Evolutionary conservation across 2,888 invertebrate genomes (phyloP).

Genomic region (Agonopterix subpropinquella): DNA sequence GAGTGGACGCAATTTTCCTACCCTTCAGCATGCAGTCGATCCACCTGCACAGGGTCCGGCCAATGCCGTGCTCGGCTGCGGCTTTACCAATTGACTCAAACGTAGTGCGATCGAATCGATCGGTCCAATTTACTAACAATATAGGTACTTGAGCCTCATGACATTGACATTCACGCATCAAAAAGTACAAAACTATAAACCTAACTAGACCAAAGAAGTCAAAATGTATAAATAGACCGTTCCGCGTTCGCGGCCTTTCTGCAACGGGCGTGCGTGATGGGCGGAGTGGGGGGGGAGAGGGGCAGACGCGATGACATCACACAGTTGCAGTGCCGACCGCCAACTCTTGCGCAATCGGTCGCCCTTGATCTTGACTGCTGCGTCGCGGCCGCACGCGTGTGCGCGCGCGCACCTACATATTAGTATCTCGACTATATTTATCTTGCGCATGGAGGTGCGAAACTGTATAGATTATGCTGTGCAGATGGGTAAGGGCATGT

Average conservation of each 20-base stretch:
- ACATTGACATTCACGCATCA: not conserved
- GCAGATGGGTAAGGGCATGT: too few relatives aligned
- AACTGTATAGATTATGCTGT: slow-evolving; percentile 23
- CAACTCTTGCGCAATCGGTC: slow-evolving; percentile 72
- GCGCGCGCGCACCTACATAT: slow-evolving; percentile 41
- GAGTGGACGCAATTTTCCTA: too few relatives aligned
- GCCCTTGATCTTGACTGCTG: slow-evolving; percentile 77
- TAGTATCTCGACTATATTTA: slow-evolving; percentile 62
- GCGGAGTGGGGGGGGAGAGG: slow-evolving; percentile 27
- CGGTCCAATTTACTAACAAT: not conserved
- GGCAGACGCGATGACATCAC: slow-evolving; percentile 62
- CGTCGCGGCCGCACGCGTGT: slow-evolving; percentile 68
- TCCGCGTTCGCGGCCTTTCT: slow-evolving; percentile 61
- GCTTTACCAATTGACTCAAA: too few relatives aligned
- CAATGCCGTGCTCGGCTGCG: too few relatives aligned
- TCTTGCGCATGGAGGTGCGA: slow-evolving; percentile 61
- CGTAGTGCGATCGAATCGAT: too few relatives aligned
- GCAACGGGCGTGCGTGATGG: slow-evolving; percentile 27
- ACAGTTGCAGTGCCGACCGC: slow-evolving; percentile 66
- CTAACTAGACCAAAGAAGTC: slow-evolving; percentile 11
- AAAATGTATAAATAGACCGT: slow-evolving; percentile 60
- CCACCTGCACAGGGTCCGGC: too few relatives aligned
- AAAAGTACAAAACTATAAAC: slow-evolving; percentile 1
- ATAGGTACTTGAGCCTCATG: not conserved
- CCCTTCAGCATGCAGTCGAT: too few relatives aligned